These are phyloP conservation scores for Drosophila virilis DNA, from an alignment of 1,140 invertebrate species.

Conservation along the genomic window DNA sequence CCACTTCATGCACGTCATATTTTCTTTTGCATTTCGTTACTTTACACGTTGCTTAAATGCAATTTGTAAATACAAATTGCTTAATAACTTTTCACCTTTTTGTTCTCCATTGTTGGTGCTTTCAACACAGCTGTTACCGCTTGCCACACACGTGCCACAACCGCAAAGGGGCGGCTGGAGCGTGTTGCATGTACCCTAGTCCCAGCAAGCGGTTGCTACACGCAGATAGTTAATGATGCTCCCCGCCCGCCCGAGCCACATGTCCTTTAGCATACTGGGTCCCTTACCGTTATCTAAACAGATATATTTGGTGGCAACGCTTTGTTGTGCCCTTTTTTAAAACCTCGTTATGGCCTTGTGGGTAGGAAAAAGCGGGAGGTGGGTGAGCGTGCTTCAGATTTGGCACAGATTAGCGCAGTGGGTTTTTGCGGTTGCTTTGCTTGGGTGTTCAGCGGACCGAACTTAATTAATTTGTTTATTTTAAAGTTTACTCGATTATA, in stretches of 20 bases:
- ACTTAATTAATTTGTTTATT: slow-evolving; percentile 70
- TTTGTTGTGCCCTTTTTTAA: slow-evolving; percentile 38
- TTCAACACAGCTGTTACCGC: slow-evolving; percentile 33
- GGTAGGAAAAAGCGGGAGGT: slow-evolving; percentile 11
- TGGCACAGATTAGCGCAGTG: slow-evolving; percentile 58
- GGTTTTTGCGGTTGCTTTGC: slow-evolving; percentile 47
- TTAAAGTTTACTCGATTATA: slow-evolving; percentile 31
- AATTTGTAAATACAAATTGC: slow-evolving; percentile 24
- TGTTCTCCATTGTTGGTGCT: slow-evolving; percentile 2
- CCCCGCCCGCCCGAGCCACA: background rate
- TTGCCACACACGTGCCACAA: slow-evolving; percentile 55
- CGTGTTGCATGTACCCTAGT: background rate
- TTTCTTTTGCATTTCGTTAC: background rate
- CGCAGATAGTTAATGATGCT: slow-evolving; percentile 45
- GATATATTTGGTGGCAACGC: slow-evolving; percentile 59
- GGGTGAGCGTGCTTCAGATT: slow-evolving; percentile 30
- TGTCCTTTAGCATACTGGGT: slow-evolving; percentile 3
- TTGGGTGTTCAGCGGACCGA: slow-evolving; percentile 32
- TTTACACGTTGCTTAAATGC: slow-evolving; percentile 29
- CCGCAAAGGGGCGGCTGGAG: slow-evolving; percentile 42
- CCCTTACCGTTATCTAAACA: slow-evolving; percentile 25
- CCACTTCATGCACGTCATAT: background rate
- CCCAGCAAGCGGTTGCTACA: background rate
- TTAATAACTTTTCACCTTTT: slow-evolving; percentile 7
- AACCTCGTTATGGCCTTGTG: slow-evolving; percentile 45